Evolutionary conservation across 2,113 vertebrate genomes (phyloP).

Genomic region (Lipophrys pholis): DNA sequence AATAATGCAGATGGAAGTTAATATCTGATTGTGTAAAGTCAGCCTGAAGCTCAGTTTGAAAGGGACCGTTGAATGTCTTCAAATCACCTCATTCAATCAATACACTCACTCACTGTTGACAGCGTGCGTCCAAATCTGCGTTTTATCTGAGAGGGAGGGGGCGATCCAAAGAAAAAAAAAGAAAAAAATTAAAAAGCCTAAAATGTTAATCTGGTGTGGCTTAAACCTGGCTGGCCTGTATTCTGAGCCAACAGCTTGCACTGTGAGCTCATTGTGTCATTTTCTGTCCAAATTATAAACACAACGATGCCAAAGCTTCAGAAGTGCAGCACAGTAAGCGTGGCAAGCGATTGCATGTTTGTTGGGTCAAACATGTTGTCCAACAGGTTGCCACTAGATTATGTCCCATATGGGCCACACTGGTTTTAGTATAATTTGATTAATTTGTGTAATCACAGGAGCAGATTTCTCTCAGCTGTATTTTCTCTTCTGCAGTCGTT

Average conservation of each 20-base stretch:
- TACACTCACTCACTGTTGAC: not conserved
- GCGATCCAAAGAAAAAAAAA: not conserved
- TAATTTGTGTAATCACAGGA: conserved; percentile 41
- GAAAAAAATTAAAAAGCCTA: conserved; percentile 16
- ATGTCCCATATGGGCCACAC: conserved; percentile 23
- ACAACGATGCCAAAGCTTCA: conserved; percentile 35
- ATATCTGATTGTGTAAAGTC: not conserved
- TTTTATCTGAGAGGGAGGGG: not conserved
- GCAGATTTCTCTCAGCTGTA: not conserved
- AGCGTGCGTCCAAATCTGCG: not conserved
- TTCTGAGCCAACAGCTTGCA: conserved; percentile 47
- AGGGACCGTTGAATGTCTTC: not conserved
- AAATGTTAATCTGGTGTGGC: conserved; percentile 45
- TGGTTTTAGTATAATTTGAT: conserved; percentile 56
- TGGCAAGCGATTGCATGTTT: conserved; percentile 35
- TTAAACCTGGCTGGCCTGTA: conserved; percentile 37
- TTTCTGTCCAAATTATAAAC: conserved; percentile 46
- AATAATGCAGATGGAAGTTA: not conserved
- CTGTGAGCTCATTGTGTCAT: conserved; percentile 47
- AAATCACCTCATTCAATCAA: not conserved
- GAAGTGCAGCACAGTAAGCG: conserved; percentile 29
- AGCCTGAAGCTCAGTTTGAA: too few species aligned
- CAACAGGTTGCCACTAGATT: conserved; percentile 28
- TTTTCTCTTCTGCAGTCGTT: conserved; percentile 5
- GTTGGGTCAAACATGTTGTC: conserved; percentile 24